Conservation (phyloP, 2,888 invertebrate genomes). For the Stenodera caucasica region DNA sequence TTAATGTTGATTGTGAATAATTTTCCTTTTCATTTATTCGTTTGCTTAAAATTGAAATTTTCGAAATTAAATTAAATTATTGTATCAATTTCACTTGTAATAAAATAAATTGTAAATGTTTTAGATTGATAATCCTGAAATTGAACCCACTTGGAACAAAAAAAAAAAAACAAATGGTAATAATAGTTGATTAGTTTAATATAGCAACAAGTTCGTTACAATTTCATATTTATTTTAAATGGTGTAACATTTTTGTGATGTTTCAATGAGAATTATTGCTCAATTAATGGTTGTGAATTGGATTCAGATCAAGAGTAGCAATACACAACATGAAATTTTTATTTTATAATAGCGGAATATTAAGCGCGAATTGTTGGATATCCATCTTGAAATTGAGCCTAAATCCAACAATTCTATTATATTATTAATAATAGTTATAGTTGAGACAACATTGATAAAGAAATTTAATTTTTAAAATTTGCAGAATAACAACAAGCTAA, state of each 20-base stretch:
- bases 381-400: not conserved
- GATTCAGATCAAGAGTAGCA: no score
- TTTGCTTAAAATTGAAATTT: slow-evolving; percentile 40
- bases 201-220: not conserved
- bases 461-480: slow-evolving; percentile 44
- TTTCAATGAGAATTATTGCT: not conserved
- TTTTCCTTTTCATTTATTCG: slow-evolving; percentile 21
- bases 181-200: no score
- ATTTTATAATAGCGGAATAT: not conserved
- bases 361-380: not conserved
- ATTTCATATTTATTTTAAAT: no score
- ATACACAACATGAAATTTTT: not conserved
- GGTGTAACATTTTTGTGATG: no score
- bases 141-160: not conserved
- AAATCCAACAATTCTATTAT: not conserved
- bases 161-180: not conserved
- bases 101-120: slow-evolving; percentile 7
- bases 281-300: no score
- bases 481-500: slow-evolving; percentile 52
- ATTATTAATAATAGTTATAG: not conserved
- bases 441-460: slow-evolving; percentile 36
- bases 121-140: not conserved
- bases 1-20: slow-evolving; percentile 14
- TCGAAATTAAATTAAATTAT: slow-evolving; percentile 44
- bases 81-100: slow-evolving; percentile 31